A percentile compares a stretch with the other conserved stretches of the same genome.
Conservation (phyloP, 37 sponge, comb jelly and placozoan genomes). For the Eunapius fragilis region DNA sequence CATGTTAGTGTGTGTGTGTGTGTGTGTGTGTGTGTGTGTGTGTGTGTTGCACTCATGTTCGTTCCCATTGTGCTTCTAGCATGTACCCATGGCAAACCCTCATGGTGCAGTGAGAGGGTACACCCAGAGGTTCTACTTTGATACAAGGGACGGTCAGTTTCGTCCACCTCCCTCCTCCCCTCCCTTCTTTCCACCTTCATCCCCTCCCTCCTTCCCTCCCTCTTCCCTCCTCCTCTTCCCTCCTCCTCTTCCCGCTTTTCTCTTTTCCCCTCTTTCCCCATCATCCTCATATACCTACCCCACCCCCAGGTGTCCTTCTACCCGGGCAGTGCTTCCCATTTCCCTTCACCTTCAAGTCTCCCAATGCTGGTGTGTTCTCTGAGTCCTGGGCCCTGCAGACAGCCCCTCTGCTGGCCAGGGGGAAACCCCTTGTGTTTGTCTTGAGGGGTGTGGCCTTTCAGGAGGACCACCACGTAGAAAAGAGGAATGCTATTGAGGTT, state of each 20-base stretch:
- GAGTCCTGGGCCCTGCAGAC: constrained; percentile 90
- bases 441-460: constrained; percentile 83
- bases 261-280: not conserved
- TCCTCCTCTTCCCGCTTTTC: not conserved
- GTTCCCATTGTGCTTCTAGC: too few relatives aligned
- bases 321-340: constrained; percentile 77
- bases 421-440: constrained; percentile 69
- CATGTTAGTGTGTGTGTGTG: too few relatives aligned
- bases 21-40: too few relatives aligned
- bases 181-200: not conserved
- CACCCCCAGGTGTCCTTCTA: constrained; percentile 74
- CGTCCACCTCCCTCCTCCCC: not conserved
- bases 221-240: not conserved
- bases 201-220: not conserved
- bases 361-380: constrained; percentile 84
- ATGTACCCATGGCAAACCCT: too few relatives aligned
- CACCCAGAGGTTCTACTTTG: too few relatives aligned
- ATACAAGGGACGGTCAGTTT: too few relatives aligned
- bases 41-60: too few relatives aligned
- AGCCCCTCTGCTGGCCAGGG: constrained; percentile 72
- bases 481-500: constrained; percentile 63
- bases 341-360: constrained; percentile 92
- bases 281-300: not conserved
- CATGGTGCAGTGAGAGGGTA: too few relatives aligned
- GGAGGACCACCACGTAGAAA: constrained; percentile 52